A percentile compares a stretch with the other conserved stretches of the same genome.
phyloP scores from a whole-genome alignment of 2,113 vertebrate genomes.

The Sander vitreus region DNA sequence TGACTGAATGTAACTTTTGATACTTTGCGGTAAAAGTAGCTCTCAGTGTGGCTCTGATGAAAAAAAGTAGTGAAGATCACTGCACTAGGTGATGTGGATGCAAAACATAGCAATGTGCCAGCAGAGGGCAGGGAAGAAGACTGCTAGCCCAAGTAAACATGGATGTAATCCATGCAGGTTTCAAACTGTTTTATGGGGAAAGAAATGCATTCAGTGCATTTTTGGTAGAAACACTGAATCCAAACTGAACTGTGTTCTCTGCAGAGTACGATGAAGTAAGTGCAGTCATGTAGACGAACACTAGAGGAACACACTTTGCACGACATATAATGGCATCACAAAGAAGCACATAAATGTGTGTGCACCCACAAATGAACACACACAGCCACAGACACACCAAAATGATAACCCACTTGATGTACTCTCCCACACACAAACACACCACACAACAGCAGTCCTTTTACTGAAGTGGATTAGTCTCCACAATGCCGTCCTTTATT shows the following conservation, averaged over 20 bases:
- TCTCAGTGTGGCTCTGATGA: too few relatives aligned
- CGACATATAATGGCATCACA: background rate
- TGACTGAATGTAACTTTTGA: too few relatives aligned
- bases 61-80: too few relatives aligned
- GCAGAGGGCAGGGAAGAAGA: background rate
- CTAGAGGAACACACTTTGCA: background rate
- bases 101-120: background rate
- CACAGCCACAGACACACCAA: conserved; percentile 13
- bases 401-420: conserved; percentile 32
- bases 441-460: conserved; percentile 51
- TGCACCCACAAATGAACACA: conserved; percentile 33
- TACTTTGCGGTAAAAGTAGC: too few relatives aligned
- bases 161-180: background rate
- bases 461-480: conserved; percentile 75
- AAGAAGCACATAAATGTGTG: background rate
- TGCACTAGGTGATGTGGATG: too few relatives aligned
- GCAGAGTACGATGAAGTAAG: background rate
- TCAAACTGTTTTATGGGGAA: background rate
- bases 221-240: background rate
- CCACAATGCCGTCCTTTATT: conserved; percentile 81
- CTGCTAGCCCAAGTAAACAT: background rate
- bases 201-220: background rate
- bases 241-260: background rate
- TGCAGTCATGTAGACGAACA: background rate
- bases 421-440: conserved; percentile 54